Conservation (phyloP, 2,113 vertebrate genomes). For the Pavo muticus region DNA sequence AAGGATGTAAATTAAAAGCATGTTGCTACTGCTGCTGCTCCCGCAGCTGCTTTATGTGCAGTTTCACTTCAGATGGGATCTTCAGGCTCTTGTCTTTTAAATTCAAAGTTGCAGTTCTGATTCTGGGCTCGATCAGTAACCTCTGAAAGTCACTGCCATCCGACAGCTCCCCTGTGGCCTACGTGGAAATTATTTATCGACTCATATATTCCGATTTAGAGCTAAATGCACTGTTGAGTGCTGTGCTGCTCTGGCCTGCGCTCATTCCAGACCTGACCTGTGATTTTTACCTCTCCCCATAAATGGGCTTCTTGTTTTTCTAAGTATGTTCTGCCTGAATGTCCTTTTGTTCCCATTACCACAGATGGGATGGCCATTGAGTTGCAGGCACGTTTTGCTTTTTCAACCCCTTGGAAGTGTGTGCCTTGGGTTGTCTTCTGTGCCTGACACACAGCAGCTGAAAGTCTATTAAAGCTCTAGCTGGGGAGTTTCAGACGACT, state of each 20-base stretch:
- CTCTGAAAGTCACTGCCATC: background rate
- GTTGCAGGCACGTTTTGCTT: rapidly evolving
- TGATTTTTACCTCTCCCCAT: background rate
- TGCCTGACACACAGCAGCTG: background rate
- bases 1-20: background rate
- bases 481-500: background rate
- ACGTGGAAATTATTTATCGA: background rate
- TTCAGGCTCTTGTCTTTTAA: background rate
- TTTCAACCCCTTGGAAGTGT: background rate
- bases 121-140: background rate
- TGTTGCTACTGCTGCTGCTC: background rate
- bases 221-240: background rate
- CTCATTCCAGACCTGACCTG: background rate
- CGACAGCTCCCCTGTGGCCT: background rate
- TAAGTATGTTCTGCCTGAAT: background rate
- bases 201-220: background rate
- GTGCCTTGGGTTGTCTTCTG: background rate
- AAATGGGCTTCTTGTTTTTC: background rate
- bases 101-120: background rate
- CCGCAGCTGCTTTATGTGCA: background rate
- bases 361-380: background rate
- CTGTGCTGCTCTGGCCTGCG: background rate
- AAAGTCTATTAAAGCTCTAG: background rate
- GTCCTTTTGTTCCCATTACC: background rate
- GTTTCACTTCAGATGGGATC: rapidly evolving